Conservation (phyloP, 1,140 invertebrate species). For the Drosophila kepulauana region DNA sequence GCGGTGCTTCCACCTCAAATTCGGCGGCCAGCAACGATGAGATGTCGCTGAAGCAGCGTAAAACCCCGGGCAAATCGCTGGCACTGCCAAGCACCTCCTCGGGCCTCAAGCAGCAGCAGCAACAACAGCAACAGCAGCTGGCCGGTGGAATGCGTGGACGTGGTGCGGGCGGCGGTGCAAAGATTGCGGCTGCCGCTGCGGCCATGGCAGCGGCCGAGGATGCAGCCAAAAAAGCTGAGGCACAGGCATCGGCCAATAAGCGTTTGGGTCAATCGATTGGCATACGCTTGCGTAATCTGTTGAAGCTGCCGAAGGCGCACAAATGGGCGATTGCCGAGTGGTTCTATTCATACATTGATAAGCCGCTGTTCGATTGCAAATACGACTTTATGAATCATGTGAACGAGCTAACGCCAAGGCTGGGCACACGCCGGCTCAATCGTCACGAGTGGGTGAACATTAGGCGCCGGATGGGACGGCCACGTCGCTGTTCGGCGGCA, state of each 20-base stretch:
- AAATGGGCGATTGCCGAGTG: conserved; percentile 99
- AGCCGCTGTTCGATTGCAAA: conserved; percentile 96
- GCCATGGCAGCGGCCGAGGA: conserved; percentile 46
- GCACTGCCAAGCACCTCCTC: background rate
- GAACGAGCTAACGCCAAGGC: conserved; percentile 96
- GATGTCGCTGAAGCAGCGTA: conserved; percentile 30
- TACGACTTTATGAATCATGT: conserved; percentile 98
- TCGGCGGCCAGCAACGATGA: conserved; percentile 18
- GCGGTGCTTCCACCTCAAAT: conserved; percentile 75
- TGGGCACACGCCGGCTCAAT: conserved; percentile 94
- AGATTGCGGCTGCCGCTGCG: conserved; percentile 34
- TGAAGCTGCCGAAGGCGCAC: conserved; percentile 99
- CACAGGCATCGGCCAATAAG: conserved; percentile 63
- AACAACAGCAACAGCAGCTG: background rate
- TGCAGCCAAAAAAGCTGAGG: conserved; percentile 49
- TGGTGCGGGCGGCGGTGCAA: conserved; percentile 15
- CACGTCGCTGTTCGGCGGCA: conserved; percentile 95
- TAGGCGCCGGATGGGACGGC: conserved; percentile 98
- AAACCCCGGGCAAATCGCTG: conserved; percentile 34
- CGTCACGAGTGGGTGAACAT: conserved; percentile 98
- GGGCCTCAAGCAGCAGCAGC: background rate
- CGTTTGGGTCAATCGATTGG: conserved; percentile 94
- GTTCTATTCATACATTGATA: conserved; percentile 99
- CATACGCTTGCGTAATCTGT: conserved; percentile 95
- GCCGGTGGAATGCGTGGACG: conserved; percentile 1